These are phyloP conservation scores for Aradophagus sp. DNA, from an alignment of 1,140 invertebrate species.

Conservation along the genomic window DNA sequence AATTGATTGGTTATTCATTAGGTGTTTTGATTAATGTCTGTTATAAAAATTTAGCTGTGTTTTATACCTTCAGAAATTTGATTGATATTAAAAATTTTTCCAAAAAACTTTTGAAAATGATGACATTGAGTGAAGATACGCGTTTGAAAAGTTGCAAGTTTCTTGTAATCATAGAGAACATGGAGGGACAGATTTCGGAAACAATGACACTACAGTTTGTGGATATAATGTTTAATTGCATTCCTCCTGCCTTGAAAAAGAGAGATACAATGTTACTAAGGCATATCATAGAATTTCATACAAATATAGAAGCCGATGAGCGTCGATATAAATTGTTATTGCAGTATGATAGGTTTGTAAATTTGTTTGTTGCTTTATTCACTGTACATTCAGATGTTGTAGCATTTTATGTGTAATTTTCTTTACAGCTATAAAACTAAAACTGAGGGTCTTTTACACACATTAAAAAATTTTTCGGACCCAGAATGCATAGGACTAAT, in stretches of 20 bases:
- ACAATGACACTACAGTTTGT: conserved; percentile 74
- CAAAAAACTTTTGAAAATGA: conserved; percentile 76
- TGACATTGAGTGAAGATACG: conserved; percentile 68
- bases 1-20: conserved; percentile 78
- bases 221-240: conserved; percentile 72
- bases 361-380: not conserved
- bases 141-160: conserved; percentile 76
- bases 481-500: conserved; percentile 72
- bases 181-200: conserved; percentile 74
- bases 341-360: conserved; percentile 52
- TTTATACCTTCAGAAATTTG: conserved; percentile 79
- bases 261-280: conserved; percentile 73
- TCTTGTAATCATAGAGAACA: conserved; percentile 76
- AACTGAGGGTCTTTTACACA: conserved; percentile 61
- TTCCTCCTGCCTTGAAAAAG: conserved; percentile 71
- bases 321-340: conserved; percentile 54
- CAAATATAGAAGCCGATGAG: conserved; percentile 72
- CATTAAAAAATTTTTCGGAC: conserved; percentile 62
- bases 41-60: conserved; percentile 80
- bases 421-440: conserved; percentile 62
- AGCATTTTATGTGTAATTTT: conserved; percentile 7
- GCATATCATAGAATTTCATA: conserved; percentile 77
- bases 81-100: conserved; percentile 79
- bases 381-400: conserved; percentile 1
- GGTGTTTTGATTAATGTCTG: conserved; percentile 83